Base-by-base conservation (phyloP, 2,888 invertebrate species). In the Aspidiotus rigidus region DNA sequence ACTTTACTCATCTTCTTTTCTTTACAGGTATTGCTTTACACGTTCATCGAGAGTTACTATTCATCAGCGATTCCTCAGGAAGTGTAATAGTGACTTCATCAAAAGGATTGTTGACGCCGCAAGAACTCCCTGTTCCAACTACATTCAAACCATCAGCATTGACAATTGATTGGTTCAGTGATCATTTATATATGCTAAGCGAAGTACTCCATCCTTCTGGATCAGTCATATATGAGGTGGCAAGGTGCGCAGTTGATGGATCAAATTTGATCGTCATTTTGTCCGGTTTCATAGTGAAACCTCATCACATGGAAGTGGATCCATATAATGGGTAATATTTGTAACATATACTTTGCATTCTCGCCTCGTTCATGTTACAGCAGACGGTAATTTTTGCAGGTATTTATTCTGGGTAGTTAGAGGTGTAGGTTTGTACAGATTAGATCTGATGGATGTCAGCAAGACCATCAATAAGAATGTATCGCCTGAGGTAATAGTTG, bases 111-210 rank as follows among this genome's bases (percentile, higher is more conserved):
- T 72, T 75, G 0, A 71, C 74, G 17, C 74, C 76, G 7, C 73
- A 55, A 69, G 74, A 72, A 69, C 72, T 78, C 7, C 76, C 82
- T 9, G 16, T 67, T 10, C 56, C 53, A 10, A 70, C 72, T 41
- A 54, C 64, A 15, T 74, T 80, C 80, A 57, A 73, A 71, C 89
- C 90, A 0, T 77, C 86, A 62, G 86, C 86, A 73, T 76, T 91
- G 9, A 87, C 90, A 1, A 84, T 93, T 0, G 96, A 96, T 78
- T 96, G 95, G 95, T 79, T 96, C 49, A 90, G 91, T 76, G 83
- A 87, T 71, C 86, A 89, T 70, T 80, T 95, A 2, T 95, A 93
- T 75, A 83, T 95, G 69, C 82, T 93, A 42, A 90, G 88, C 0
- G 86, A 89, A 78, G 84, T 86, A 8, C 81, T 82, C 56, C 83